A percentile compares a stretch with the other conserved stretches of the same genome.
These are phyloP conservation scores for Cichladusa arquata DNA, from an alignment of 2,113 vertebrate genomes.

Conservation along the genomic window DNA sequence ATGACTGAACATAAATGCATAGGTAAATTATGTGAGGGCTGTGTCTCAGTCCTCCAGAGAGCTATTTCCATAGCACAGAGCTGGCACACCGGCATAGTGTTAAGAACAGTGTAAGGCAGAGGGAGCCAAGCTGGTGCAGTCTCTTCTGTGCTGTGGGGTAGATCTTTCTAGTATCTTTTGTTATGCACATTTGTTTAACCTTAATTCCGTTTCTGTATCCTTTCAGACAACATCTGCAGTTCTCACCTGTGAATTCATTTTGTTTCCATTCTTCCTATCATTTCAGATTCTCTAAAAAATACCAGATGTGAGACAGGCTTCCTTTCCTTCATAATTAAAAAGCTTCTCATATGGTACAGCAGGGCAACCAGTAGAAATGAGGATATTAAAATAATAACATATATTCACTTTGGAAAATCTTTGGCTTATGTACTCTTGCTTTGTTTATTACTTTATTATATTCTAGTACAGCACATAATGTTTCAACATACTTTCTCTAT, in stretches of 20 bases:
- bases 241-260: not conserved
- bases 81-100: not conserved
- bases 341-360: not conserved
- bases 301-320: not conserved
- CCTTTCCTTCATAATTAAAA: not conserved
- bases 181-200: not conserved
- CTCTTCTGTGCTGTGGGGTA: not conserved
- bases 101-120: not conserved
- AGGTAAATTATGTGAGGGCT: not conserved
- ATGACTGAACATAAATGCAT: not conserved
- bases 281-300: not conserved
- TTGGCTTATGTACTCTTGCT: not conserved
- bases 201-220: not conserved
- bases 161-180: not conserved
- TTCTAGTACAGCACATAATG: not conserved
- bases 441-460: not conserved
- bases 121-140: not conserved
- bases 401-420: not conserved
- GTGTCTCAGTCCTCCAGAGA: not conserved
- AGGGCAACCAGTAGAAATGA: not conserved
- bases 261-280: not conserved
- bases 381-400: not conserved
- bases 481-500: not conserved
- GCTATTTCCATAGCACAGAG: not conserved
- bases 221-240: not conserved